A percentile compares a stretch with the other conserved stretches of the same genome.
phyloP scores from a whole-genome alignment of 2,113 vertebrate genomes.

The Lycaon pictus region DNA sequence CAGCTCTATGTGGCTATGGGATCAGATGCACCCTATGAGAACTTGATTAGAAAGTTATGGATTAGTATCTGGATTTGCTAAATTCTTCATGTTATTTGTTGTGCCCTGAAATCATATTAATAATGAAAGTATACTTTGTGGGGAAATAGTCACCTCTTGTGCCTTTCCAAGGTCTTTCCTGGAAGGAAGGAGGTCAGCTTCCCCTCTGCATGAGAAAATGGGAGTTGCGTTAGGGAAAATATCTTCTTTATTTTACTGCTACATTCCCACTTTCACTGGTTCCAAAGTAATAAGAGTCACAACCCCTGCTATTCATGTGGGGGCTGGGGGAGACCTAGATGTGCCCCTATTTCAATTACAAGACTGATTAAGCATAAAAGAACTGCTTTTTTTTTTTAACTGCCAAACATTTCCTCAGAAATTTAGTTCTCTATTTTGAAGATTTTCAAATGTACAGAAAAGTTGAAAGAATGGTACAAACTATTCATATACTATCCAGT shows the following conservation, averaged over 20 bases:
- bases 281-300: background rate
- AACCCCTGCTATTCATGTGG: background rate
- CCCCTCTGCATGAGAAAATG: background rate
- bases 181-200: background rate
- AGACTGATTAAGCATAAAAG: background rate
- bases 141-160: background rate
- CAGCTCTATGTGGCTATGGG: background rate
- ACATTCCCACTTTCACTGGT: background rate
- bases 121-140: background rate
- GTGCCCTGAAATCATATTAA: background rate
- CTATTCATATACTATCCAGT: background rate
- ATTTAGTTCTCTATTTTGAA: slow-evolving; percentile 23
- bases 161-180: background rate
- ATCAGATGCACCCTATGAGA: background rate
- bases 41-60: background rate
- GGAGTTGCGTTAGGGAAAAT: background rate
- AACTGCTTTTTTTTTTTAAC: slow-evolving; percentile 41
- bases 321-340: background rate
- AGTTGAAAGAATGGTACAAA: background rate
- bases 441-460: slow-evolving; percentile 19
- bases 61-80: background rate
- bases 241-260: background rate
- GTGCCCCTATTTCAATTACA: background rate
- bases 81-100: background rate
- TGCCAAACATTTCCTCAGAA: background rate